A percentile compares a stretch with the other conserved stretches of the same genome.
Conservation (phyloP, 2,888 invertebrate genomes). For the Metallyticus violacea region DNA sequence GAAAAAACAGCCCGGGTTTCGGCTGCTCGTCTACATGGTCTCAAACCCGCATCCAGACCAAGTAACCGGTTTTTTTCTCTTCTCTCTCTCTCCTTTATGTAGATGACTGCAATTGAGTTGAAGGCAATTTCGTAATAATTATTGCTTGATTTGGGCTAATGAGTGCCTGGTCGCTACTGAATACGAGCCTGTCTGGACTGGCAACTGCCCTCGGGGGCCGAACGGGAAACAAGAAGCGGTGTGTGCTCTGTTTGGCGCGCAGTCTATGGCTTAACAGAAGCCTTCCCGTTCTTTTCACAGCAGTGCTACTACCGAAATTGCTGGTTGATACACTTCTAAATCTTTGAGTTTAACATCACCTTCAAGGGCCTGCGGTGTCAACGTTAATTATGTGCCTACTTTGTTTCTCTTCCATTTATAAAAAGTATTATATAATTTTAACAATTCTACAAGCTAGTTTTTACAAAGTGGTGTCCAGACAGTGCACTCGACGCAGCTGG, state of each 20-base stretch:
- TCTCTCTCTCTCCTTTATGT: background rate
- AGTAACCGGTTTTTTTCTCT: background rate
- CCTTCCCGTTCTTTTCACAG: background rate
- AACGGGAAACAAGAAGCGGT: background rate
- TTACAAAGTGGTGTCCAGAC: no score
- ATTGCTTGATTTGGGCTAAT: conserved; percentile 12
- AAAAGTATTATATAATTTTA: no score
- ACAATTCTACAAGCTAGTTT: no score
- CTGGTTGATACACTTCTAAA: background rate
- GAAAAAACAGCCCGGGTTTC: no score
- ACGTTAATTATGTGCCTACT: no score
- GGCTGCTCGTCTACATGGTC: background rate
- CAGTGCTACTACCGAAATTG: background rate
- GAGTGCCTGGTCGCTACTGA: conserved; percentile 6
- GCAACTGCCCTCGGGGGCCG: background rate
- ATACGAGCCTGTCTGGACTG: background rate
- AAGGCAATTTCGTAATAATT: conserved; percentile 8
- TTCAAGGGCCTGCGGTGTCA: background rate
- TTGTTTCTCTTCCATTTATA: no score
- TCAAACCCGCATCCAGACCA: background rate
- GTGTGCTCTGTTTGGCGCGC: background rate
- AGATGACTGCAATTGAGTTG: conserved; percentile 3
- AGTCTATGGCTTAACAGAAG: background rate
- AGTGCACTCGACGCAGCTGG: no score
- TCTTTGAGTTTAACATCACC: background rate